Conservation (phyloP, 2,888 invertebrate genomes). For the Perithous albicinctus region DNA sequence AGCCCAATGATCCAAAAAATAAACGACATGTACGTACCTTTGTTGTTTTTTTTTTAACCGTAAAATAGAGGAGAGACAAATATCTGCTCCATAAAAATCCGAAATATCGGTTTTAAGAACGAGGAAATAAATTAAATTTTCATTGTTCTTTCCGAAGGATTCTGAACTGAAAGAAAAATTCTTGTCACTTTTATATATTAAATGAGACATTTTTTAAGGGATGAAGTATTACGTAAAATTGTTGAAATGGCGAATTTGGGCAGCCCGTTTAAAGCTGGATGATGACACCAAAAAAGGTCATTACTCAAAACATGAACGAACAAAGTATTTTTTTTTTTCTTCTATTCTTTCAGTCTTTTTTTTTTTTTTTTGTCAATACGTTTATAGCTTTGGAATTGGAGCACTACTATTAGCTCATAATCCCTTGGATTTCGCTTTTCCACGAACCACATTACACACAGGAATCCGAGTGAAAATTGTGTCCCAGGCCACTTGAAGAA, state of each 20-base stretch:
- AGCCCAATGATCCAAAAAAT: too few relatives aligned
- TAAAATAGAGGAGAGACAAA: too few relatives aligned
- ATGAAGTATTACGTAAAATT: too few relatives aligned
- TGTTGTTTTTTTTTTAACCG: too few relatives aligned
- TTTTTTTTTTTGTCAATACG: background rate
- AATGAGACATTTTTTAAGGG: too few relatives aligned
- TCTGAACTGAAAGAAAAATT: too few relatives aligned
- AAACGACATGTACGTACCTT: too few relatives aligned
- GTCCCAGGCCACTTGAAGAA: background rate
- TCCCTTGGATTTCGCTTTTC: constrained; percentile 36
- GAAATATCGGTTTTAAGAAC: too few relatives aligned
- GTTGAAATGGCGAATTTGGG: background rate
- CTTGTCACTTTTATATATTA: too few relatives aligned
- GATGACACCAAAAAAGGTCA: background rate
- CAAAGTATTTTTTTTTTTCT: constrained; percentile 19
- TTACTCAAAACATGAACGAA: background rate
- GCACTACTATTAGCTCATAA: constrained; percentile 13
- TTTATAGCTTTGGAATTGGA: constrained; percentile 19
- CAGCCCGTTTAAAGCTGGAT: background rate
- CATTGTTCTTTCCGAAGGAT: too few relatives aligned
- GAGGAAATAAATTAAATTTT: too few relatives aligned
- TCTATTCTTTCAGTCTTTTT: background rate
- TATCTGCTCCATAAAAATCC: too few relatives aligned
- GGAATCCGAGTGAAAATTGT: constrained; percentile 29
- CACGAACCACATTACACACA: constrained; percentile 21